Evolutionary conservation across 2,113 vertebrate genomes (phyloP).

Genomic region (Elephantulus edwardii): DNA sequence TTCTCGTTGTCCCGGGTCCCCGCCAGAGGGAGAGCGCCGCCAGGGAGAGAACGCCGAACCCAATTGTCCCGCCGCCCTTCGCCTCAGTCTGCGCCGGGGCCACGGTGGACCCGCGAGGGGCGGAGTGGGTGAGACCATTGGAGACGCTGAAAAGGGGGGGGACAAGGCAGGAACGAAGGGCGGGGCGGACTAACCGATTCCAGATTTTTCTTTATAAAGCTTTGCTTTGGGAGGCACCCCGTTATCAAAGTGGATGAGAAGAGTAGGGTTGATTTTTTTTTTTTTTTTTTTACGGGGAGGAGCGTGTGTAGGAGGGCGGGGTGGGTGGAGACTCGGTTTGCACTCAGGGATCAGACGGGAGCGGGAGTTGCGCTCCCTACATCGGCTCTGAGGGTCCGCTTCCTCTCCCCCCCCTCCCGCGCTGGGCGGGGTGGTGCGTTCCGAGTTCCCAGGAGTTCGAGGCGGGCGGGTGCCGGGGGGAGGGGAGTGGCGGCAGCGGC

Average conservation of each 20-base stretch:
- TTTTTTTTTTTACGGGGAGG: constrained; percentile 41
- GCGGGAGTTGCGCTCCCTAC: neutral
- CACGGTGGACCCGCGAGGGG: constrained; percentile 54
- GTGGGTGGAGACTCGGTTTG: neutral
- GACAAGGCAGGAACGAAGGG: constrained; percentile 19
- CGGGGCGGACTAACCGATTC: constrained; percentile 56
- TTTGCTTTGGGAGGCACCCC: constrained; percentile 25
- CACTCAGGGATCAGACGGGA: neutral
- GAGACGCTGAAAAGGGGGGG: neutral
- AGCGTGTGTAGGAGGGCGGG: constrained; percentile 28
- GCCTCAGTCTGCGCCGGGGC: neutral
- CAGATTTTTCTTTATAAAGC: constrained; percentile 42
- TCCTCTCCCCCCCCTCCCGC: constrained; percentile 63
- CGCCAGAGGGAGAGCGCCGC: neutral
- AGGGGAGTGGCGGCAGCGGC: constrained; percentile 58
- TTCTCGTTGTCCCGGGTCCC: neutral
- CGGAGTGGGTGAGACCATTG: constrained; percentile 77
- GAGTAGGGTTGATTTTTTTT: constrained; percentile 13
- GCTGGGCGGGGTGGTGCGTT: constrained; percentile 76
- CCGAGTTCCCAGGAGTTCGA: constrained; percentile 80
- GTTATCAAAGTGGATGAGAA: constrained; percentile 40
- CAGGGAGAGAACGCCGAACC: accelerated
- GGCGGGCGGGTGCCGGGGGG: constrained; percentile 65
- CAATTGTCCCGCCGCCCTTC: constrained; percentile 18
- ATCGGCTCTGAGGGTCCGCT: constrained; percentile 34